These are phyloP conservation scores for Tetrax tetrax DNA, from an alignment of 2,113 vertebrate genomes.

Conservation along the genomic window DNA sequence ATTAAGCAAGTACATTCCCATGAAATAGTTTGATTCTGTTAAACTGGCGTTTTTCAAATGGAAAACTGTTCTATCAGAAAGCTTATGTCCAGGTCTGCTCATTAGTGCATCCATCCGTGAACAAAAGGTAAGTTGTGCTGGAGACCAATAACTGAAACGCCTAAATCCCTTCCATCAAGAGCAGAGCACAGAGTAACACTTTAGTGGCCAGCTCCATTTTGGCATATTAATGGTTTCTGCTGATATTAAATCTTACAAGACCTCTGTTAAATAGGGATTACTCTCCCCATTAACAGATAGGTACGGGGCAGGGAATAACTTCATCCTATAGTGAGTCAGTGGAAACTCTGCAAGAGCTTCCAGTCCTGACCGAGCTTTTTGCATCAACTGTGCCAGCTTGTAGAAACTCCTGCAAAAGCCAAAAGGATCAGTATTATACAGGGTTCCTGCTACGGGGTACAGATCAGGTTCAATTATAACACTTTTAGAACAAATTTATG, in stretches of 20 bases:
- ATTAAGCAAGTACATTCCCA: conserved; percentile 2
- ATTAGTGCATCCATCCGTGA: conserved; percentile 38
- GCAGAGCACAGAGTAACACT: background rate
- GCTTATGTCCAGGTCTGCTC: background rate
- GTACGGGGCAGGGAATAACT: background rate
- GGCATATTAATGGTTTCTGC: background rate
- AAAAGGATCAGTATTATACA: background rate
- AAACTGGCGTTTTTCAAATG: conserved; percentile 23
- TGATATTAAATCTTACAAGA: background rate
- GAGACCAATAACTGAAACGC: background rate
- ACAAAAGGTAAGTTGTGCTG: background rate
- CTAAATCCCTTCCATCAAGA: background rate
- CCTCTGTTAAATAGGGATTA: background rate
- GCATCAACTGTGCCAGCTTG: background rate
- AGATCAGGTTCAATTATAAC: background rate
- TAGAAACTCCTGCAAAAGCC: background rate
- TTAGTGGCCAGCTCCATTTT: background rate
- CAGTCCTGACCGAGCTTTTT: background rate
- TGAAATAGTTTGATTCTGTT: conserved; percentile 22
- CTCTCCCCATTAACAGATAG: background rate
- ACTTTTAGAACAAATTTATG: background rate
- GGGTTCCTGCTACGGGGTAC: background rate
- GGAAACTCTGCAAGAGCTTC: background rate
- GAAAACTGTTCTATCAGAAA: background rate
- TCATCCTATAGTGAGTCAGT: background rate